Evolutionary conservation across 2,888 invertebrate genomes (phyloP).

Genomic region (Andrena camellia): DNA sequence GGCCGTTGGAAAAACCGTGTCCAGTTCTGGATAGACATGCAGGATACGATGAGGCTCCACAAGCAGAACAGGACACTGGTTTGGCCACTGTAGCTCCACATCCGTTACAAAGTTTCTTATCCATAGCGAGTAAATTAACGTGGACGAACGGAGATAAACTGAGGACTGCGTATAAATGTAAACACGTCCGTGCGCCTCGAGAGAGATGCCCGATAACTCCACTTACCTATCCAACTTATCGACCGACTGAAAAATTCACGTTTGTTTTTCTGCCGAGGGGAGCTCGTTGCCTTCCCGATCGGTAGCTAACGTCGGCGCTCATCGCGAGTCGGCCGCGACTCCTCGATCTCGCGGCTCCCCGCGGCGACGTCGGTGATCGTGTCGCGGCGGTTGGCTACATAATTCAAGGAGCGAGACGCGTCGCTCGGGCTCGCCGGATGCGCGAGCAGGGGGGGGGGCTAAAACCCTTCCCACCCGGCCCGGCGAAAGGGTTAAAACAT

Average conservation of each 20-base stretch:
- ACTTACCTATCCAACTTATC: neutral
- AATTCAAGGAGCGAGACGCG: slow-evolving; percentile 71
- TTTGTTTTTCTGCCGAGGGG: slow-evolving; percentile 15
- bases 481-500: slow-evolving; percentile 80
- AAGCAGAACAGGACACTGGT: too few relatives aligned
- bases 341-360: neutral
- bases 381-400: slow-evolving; percentile 57
- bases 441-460: slow-evolving; percentile 18
- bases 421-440: neutral
- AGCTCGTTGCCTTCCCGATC: slow-evolving; percentile 21
- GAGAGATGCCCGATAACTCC: too few relatives aligned
- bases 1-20: too few relatives aligned
- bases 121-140: too few relatives aligned
- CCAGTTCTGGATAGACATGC: too few relatives aligned
- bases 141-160: too few relatives aligned
- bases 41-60: too few relatives aligned
- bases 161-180: too few relatives aligned
- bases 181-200: too few relatives aligned
- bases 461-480: slow-evolving; percentile 57
- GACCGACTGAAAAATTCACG: slow-evolving; percentile 37
- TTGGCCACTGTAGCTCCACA: too few relatives aligned
- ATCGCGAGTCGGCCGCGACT: neutral
- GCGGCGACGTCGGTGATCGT: slow-evolving; percentile 43
- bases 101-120: too few relatives aligned
- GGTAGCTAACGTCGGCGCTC: slow-evolving; percentile 5